Evolutionary conservation across 2,113 vertebrate genomes (phyloP).

Genomic region (Orthonyx spaldingii): DNA sequence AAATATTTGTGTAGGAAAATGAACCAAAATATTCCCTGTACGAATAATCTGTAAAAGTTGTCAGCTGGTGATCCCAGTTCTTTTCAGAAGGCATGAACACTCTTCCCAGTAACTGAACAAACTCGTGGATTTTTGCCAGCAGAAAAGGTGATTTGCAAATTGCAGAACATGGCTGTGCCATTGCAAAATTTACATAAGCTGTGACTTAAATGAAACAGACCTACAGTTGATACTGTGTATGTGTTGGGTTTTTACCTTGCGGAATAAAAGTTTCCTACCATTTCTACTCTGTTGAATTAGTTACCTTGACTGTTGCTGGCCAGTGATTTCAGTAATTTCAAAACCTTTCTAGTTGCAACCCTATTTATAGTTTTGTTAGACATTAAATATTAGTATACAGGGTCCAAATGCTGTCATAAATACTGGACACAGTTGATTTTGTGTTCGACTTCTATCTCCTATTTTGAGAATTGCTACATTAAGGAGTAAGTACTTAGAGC

Average conservation of each 20-base stretch:
- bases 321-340: not conserved
- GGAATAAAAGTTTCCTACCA: not conserved
- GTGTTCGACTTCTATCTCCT: not conserved
- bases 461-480: not conserved
- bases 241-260: not conserved
- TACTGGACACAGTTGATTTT: not conserved
- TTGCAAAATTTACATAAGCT: not conserved
- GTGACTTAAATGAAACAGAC: not conserved
- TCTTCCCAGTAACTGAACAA: not conserved
- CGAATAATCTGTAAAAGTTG: not conserved
- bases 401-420: not conserved
- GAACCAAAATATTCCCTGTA: not conserved
- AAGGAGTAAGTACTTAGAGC: not conserved
- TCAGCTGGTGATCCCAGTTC: not conserved
- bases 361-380: constrained; percentile 20
- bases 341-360: not conserved
- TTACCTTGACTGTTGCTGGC: not conserved
- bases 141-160: not conserved
- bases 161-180: not conserved
- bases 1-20: not conserved
- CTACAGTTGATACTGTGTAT: not conserved
- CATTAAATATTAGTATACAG: not conserved
- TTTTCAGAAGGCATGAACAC: not conserved
- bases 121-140: not conserved
- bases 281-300: not conserved